These are phyloP conservation scores for Sebastes glaucus DNA, from an alignment of 2,797 vertebrate genomes.

Conservation along the genomic window DNA sequence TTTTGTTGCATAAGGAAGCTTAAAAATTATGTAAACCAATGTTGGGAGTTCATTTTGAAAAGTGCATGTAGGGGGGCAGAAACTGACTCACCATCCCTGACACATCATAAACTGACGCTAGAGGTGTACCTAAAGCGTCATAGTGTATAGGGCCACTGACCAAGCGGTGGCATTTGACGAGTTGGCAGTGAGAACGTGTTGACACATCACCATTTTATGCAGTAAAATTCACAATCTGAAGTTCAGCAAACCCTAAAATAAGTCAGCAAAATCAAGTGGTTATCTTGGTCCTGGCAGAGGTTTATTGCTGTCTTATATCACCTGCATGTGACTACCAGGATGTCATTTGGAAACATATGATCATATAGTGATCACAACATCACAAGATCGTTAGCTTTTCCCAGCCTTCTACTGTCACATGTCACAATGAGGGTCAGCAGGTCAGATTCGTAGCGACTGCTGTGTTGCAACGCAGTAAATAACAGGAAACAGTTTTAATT, in stretches of 20 bases:
- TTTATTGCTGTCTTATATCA: not conserved
- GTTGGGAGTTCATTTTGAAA: no score
- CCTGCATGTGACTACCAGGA: not conserved
- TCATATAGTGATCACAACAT: not conserved
- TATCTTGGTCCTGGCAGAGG: not conserved
- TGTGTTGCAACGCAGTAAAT: not conserved
- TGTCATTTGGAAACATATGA: not conserved
- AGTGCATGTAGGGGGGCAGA: no score
- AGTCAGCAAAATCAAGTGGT: not conserved
- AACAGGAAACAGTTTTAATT: not conserved
- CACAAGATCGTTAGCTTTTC: not conserved
- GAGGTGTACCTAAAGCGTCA: no score
- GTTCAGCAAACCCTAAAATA: not conserved
- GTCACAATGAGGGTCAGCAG: not conserved
- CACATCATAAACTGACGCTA: no score
- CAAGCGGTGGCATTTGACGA: no score
- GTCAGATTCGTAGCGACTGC: not conserved
- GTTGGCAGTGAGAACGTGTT: no score
- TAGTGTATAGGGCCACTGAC: no score
- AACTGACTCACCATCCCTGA: no score
- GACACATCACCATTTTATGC: no score
- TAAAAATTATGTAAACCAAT: no score
- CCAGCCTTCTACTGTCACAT: not conserved
- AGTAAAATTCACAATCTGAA: not conserved
- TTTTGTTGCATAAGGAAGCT: no score